These are phyloP conservation scores for Xiphias gladius DNA, from an alignment of 2,113 vertebrate species.

Conservation along the genomic window DNA sequence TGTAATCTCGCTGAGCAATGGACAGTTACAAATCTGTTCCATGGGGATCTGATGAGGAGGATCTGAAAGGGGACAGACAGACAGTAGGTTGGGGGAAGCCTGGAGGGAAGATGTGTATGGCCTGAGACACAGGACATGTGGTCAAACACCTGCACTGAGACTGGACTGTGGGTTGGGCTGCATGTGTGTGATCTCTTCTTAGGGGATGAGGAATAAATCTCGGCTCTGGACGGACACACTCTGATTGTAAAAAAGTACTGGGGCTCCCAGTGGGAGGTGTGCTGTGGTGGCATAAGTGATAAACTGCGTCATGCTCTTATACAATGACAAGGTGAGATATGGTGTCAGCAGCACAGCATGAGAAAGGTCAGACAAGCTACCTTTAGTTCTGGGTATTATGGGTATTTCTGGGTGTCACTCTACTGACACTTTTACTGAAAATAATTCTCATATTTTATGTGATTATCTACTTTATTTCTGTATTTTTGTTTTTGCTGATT, in stretches of 20 bases:
- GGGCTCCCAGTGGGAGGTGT: conserved; percentile 37
- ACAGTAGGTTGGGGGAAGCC: neutral
- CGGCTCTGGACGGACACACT: conserved; percentile 10
- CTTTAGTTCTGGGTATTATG: neutral
- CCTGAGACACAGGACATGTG: neutral
- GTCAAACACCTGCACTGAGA: conserved; percentile 50
- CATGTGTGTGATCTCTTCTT: conserved; percentile 12
- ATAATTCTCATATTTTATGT: neutral
- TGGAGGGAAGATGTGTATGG: neutral
- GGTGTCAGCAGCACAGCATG: conserved; percentile 12
- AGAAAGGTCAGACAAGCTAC: conserved; percentile 44
- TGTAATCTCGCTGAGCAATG: conserved; percentile 23
- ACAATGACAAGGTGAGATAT: conserved; percentile 40
- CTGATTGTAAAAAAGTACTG: conserved; percentile 8
- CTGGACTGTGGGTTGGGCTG: conserved; percentile 20
- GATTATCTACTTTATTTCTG: no score
- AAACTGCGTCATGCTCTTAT: conserved; percentile 57
- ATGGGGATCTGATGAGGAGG: conserved; percentile 34
- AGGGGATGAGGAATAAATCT: conserved; percentile 49
- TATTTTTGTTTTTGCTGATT: neutral
- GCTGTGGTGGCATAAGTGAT: conserved; percentile 19
- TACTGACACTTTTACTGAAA: neutral
- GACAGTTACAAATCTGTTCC: conserved; percentile 54
- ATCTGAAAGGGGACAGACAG: conserved; percentile 14
- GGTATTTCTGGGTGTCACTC: neutral